A percentile compares a stretch with the other conserved stretches of the same genome.
These are phyloP conservation scores for Cairina moschata DNA, from an alignment of 2,113 vertebrate genomes.

Conservation along the genomic window DNA sequence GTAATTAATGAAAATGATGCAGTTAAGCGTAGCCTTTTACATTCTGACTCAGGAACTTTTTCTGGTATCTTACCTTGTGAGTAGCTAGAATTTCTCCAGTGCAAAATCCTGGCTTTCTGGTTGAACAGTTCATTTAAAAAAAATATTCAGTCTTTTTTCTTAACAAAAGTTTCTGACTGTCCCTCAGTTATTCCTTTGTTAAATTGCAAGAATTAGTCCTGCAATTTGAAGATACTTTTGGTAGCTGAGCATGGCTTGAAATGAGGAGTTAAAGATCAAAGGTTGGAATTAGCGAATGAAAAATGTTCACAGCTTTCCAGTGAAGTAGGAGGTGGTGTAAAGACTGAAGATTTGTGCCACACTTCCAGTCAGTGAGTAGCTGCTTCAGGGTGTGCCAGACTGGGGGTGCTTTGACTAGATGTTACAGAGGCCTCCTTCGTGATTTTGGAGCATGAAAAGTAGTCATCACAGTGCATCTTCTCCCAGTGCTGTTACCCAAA, in stretches of 20 bases:
- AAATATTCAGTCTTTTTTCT: neutral
- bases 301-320: neutral
- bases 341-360: neutral
- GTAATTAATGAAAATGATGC: neutral
- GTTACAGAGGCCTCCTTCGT: neutral
- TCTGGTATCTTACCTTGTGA: neutral
- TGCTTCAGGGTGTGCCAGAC: fast-evolving
- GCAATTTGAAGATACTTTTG: neutral
- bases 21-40: neutral
- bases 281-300: neutral
- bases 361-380: fast-evolving
- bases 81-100: neutral
- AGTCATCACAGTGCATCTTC: neutral
- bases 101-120: neutral
- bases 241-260: neutral
- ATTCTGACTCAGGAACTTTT: neutral
- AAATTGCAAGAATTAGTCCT: neutral
- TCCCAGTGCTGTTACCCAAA: neutral
- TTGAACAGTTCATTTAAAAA: neutral
- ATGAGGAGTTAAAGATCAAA: neutral
- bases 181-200: neutral
- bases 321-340: neutral
- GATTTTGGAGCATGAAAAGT: neutral
- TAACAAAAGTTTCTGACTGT: neutral
- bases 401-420: too few relatives aligned